Conservation (phyloP, 37 sponge, comb jelly and placozoan genomes). For the Crambe crambe region DNA sequence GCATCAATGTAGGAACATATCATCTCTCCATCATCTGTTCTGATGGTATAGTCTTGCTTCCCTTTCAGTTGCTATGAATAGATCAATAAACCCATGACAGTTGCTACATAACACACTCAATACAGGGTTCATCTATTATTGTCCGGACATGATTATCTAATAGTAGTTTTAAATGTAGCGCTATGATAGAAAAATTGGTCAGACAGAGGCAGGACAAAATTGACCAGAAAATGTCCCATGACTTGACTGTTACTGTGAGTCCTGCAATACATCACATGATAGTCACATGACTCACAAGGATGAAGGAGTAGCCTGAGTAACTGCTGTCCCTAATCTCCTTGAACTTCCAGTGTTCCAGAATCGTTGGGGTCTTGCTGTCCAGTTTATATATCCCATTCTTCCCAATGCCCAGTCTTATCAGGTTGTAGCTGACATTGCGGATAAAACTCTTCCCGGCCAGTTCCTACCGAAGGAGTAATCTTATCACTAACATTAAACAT, state of each 20-base stretch:
- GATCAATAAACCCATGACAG: no score
- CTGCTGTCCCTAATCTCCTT: conserved; percentile 46
- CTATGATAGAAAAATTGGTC: no score
- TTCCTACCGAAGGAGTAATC: conserved; percentile 20
- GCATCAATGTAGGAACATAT: conserved; percentile 56
- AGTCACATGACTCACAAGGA: conserved; percentile 29
- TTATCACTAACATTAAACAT: no score
- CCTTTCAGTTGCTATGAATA: conserved; percentile 24
- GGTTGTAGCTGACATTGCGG: neutral
- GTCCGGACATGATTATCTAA: no score
- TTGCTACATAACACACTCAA: no score
- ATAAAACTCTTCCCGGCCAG: conserved; percentile 26
- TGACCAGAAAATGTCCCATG: no score
- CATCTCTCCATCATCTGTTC: conserved; percentile 56
- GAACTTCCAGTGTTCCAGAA: conserved; percentile 44
- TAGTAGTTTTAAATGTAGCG: no score
- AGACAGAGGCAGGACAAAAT: no score
- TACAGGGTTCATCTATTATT: no score
- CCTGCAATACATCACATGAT: neutral
- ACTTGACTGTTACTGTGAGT: no score
- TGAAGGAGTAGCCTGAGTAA: conserved; percentile 65
- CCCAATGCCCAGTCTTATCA: conserved; percentile 41
- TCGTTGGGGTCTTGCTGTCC: conserved; percentile 23
- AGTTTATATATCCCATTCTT: conserved; percentile 55
- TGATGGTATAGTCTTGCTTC: conserved; percentile 9